These are phyloP conservation scores for Aethina tumida DNA, from an alignment of 1,140 invertebrate species.

Conservation along the genomic window DNA sequence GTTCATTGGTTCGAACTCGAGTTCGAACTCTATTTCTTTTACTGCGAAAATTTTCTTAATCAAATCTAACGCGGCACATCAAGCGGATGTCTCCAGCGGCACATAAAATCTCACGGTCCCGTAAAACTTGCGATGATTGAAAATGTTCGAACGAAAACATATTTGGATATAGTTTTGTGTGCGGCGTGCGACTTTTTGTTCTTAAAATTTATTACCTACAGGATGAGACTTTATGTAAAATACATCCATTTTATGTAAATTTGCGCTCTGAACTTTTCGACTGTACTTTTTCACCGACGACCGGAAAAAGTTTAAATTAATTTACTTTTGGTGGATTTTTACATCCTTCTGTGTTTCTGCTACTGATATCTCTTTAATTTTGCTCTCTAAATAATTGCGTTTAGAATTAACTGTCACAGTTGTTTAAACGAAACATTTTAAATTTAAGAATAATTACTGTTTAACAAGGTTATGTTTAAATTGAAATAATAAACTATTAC, in stretches of 20 bases:
- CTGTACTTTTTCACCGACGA: too few species aligned
- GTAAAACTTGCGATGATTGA: slow-evolving; percentile 23
- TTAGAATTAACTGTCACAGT: too few species aligned
- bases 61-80: slow-evolving; percentile 21
- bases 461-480: too few species aligned
- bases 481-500: too few species aligned
- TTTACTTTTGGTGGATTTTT: too few species aligned
- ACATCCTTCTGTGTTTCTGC: too few species aligned
- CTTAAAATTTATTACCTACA: slow-evolving; percentile 3
- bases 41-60: slow-evolving; percentile 21
- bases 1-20: slow-evolving; percentile 6
- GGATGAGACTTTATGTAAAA: slow-evolving; percentile 7
- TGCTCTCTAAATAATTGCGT: too few species aligned
- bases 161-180: slow-evolving; percentile 6
- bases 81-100: slow-evolving; percentile 18
- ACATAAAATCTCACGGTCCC: slow-evolving; percentile 22
- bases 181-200: slow-evolving; percentile 4
- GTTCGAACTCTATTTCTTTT: slow-evolving; percentile 14
- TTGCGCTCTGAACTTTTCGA: too few species aligned
- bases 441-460: too few species aligned
- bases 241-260: slow-evolving; percentile 8
- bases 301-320: too few species aligned
- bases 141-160: slow-evolving; percentile 20
- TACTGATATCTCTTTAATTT: too few species aligned
- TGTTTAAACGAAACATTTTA: too few species aligned